Conservation (phyloP, 92 coral and sea anemone genomes). For the Paragorgia papillata region DNA sequence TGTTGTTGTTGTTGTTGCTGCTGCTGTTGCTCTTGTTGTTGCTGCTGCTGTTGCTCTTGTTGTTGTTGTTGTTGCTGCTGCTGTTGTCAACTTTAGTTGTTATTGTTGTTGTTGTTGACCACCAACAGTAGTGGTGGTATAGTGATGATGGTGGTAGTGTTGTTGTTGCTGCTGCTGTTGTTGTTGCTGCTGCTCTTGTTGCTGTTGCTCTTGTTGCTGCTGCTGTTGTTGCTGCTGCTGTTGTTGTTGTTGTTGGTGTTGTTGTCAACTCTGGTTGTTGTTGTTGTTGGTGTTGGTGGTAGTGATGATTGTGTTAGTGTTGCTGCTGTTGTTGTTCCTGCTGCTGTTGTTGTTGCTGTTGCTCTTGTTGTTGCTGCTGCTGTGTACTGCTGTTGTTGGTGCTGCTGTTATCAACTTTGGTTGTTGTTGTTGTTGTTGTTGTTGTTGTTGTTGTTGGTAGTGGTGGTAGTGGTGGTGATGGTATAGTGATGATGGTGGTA, state of each 20-base stretch:
- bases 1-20: no score
- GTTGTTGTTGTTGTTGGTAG: neutral
- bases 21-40: no score
- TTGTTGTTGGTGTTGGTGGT: neutral
- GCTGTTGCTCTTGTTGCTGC: neutral
- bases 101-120: no score
- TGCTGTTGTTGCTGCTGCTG: neutral
- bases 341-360: neutral
- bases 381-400: neutral
- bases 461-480: neutral
- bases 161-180: no score
- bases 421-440: constrained; percentile 1
- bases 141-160: no score
- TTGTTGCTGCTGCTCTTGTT: no score
- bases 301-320: neutral
- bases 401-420: neutral
- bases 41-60: no score
- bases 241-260: neutral
- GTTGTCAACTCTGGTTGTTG: neutral
- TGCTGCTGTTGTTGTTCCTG: no score
- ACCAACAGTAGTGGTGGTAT: no score
- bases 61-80: no score
- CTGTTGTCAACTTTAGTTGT: no score
- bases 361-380: neutral
- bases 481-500: neutral